Base-by-base conservation (phyloP, 2,113 vertebrate genomes). In the Ceratotherium simum region DNA sequence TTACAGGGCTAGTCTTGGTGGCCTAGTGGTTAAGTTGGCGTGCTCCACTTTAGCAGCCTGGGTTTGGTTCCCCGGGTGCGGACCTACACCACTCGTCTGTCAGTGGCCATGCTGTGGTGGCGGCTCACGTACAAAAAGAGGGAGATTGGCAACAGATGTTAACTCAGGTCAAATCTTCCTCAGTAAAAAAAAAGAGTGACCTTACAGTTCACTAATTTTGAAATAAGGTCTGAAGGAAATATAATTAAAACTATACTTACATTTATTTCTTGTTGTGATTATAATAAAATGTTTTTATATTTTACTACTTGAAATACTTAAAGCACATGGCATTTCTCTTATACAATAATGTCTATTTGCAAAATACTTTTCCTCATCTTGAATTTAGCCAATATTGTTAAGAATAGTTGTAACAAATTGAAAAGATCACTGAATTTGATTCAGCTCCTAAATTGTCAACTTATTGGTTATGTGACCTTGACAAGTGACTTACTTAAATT, bases 361-460 rank as follows among this genome's bases (percentile, higher is more conserved):
- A 93, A 91, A 96, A 78, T 79, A 54, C 56, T 84, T 70, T 65
- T 82, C 36, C 27, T 89, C n/a, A 69, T 95, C 20, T 60, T 95
- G 36, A 79, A n/a, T 75, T 83, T n/a, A 76, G 20, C 62, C 18
- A 65, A 0, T 92, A 31, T 90, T 82, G 64, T 27, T 88, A 51
- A 93, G 92, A 87, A 21, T 54, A 84, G 7, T 83, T 67, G 54
- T 82, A 84, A 62, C n/a, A 29, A 90, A 65, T 20, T 83, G 39
- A 51, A 73, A 92, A 36, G 8, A 42, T 58, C 5, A 2, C 51
- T 76, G 87, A 91, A 73, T 79, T 90, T 94, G 29, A n/a, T 89
- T 89, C 25, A 64, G 25, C 48, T 78, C 18, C 67, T 79, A 39
- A 82, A 48, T 64, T 83, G 65, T 33, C 23, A 92, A 27, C 4